These are phyloP conservation scores for Drosophila suboccidentalis DNA, from an alignment of 2,888 invertebrate species.

Conservation along the genomic window DNA sequence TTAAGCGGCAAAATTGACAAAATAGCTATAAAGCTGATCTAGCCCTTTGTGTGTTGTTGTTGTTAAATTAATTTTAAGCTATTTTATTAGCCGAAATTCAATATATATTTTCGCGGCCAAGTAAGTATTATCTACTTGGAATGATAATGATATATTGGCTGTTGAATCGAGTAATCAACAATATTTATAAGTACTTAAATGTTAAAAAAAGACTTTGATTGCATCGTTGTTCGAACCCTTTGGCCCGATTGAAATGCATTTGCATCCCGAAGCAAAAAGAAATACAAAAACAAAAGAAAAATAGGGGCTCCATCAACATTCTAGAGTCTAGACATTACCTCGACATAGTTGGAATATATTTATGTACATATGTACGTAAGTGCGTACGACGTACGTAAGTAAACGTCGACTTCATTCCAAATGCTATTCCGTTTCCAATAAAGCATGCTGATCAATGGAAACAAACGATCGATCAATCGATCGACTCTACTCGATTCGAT, in stretches of 20 bases:
- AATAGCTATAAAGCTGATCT: too few relatives aligned
- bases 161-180: neutral
- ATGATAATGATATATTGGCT: neutral
- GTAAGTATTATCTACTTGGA: constrained; percentile 1
- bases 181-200: constrained; percentile 10
- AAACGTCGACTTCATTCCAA: constrained; percentile 21
- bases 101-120: neutral
- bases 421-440: constrained; percentile 46
- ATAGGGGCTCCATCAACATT: neutral
- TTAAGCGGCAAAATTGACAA: too few relatives aligned
- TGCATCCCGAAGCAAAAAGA: constrained; percentile 13
- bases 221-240: constrained; percentile 31
- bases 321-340: constrained; percentile 17
- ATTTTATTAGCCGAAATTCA: neutral
- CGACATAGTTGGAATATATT: constrained; percentile 22
- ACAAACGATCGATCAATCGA: constrained; percentile 5
- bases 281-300: neutral
- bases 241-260: constrained; percentile 30
- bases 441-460: constrained; percentile 26
- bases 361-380: constrained; percentile 5
- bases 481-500: constrained; percentile 10
- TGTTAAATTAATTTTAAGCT: too few relatives aligned
- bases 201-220: constrained; percentile 25
- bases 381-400: constrained; percentile 15
- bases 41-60: too few relatives aligned